Conservation (phyloP, 2,113 vertebrate genomes). For the Fukomys damarensis region DNA sequence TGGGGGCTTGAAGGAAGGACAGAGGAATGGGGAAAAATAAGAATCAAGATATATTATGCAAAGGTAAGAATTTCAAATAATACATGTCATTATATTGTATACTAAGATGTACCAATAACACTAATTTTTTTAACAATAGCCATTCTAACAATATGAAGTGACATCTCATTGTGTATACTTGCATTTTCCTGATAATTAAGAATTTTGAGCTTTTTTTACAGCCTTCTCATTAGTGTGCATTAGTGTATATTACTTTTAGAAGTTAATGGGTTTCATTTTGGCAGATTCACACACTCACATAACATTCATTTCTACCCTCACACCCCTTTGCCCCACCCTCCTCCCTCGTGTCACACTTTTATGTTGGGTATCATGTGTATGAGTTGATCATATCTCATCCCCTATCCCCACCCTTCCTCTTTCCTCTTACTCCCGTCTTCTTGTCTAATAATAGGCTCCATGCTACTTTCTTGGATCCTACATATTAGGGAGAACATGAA, state of each 20-base stretch:
- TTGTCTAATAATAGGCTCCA: neutral
- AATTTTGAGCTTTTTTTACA: neutral
- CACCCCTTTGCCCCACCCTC: neutral
- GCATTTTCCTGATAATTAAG: neutral
- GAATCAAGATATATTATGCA: no score
- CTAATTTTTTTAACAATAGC: neutral
- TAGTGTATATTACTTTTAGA: neutral
- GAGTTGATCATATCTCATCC: neutral
- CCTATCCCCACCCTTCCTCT: neutral
- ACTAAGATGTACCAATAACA: no score
- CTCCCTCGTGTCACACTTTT: neutral
- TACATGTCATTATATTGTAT: no score
- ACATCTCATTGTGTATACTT: neutral
- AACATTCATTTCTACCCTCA: neutral
- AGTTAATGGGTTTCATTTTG: neutral
- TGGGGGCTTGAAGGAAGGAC: no score
- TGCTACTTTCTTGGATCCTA: neutral
- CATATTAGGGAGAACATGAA: neutral
- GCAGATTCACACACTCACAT: neutral
- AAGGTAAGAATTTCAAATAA: no score
- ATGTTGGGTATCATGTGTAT: neutral
- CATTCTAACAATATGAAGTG: neutral
- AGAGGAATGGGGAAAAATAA: no score
- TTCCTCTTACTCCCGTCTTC: neutral
- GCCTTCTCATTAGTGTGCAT: neutral